phyloP scores from a whole-genome alignment of 2,113 vertebrate species.

The Nicator chloris region DNA sequence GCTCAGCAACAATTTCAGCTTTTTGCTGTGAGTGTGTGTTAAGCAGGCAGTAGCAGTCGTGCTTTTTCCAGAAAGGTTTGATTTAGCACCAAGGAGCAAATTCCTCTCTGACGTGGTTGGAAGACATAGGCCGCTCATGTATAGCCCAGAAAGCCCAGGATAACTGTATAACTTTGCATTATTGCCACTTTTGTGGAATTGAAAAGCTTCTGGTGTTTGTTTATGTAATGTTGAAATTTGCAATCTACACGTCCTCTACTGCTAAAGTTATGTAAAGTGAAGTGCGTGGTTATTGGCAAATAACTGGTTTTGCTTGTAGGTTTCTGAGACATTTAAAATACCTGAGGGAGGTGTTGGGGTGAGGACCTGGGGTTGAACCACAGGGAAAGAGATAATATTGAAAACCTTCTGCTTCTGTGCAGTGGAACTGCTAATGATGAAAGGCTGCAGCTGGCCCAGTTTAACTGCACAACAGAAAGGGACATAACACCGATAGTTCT shows the following conservation, averaged over 20 bases:
- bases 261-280: not conserved
- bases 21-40: not conserved
- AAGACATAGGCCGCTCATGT: accelerated
- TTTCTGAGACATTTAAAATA: not conserved
- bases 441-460: not conserved
- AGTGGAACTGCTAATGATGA: not conserved
- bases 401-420: not conserved
- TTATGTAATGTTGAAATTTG: not conserved
- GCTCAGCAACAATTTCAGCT: not conserved
- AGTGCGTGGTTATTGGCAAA: not conserved
- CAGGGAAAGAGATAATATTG: accelerated
- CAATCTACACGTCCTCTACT: not conserved
- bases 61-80: not conserved
- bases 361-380: not conserved
- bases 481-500: not conserved
- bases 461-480: not conserved
- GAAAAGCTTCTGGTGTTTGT: not conserved
- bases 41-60: not conserved
- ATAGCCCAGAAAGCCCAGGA: not conserved
- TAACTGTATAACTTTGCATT: not conserved
- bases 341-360: not conserved
- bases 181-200: not conserved
- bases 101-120: not conserved
- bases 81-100: not conserved
- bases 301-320: not conserved